These are phyloP conservation scores for Acheta domesticus DNA, from an alignment of 2,888 invertebrate genomes.

Conservation along the genomic window DNA sequence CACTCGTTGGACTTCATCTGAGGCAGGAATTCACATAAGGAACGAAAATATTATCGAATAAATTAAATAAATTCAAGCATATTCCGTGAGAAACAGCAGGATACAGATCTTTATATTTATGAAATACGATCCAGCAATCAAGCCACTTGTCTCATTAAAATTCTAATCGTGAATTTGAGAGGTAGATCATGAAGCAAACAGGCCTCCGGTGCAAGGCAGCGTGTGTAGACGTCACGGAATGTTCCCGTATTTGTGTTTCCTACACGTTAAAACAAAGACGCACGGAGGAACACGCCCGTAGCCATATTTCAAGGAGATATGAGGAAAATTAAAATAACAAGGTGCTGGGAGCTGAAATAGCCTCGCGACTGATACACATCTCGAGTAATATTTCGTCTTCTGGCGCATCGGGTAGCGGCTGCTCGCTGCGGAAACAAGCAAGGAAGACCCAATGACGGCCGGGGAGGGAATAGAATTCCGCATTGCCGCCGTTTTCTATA, in stretches of 20 bases:
- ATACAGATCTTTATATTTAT: conserved; percentile 11
- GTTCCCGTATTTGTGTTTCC: neutral
- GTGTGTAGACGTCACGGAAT: neutral
- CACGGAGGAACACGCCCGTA: neutral
- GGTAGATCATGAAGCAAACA: neutral
- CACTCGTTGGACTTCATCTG: neutral
- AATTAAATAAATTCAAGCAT: neutral
- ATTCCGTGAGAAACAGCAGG: neutral
- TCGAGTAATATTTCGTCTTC: neutral
- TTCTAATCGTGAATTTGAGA: conserved; percentile 18
- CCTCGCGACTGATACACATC: neutral
- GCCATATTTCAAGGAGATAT: neutral
- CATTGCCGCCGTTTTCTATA: too few species aligned
- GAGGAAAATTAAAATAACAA: conserved; percentile 10
- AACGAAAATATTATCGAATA: conserved; percentile 1
- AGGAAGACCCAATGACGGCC: neutral
- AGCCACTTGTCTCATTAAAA: neutral
- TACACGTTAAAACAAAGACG: neutral
- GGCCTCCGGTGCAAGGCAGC: neutral
- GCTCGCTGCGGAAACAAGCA: neutral
- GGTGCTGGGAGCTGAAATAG: neutral
- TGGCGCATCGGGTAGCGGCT: neutral
- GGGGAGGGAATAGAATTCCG: too few species aligned
- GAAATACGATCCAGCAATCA: conserved; percentile 18
- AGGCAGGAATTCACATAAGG: neutral